Percentiles rank a stretch among this genome's conserved stretches.
These are phyloP conservation scores for Scylla paramamosain DNA, from an alignment of 1,140 invertebrate species.

Conservation along the genomic window DNA sequence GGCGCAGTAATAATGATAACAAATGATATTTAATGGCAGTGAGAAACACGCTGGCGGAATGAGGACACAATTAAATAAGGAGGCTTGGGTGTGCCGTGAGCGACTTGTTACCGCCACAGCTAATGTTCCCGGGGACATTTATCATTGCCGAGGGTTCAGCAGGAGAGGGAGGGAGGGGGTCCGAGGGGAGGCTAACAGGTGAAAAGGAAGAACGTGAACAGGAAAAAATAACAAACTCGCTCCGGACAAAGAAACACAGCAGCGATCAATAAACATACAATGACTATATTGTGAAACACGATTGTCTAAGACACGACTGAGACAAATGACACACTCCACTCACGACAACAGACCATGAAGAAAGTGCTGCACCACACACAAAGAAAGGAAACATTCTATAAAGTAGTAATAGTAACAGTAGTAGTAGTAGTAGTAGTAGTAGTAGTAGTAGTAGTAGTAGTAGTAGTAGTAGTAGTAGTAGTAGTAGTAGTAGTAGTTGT, in stretches of 20 bases:
- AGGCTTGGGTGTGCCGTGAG: neutral
- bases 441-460: no score
- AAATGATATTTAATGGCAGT: constrained; percentile 64
- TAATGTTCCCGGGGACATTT: neutral
- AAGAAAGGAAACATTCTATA: neutral
- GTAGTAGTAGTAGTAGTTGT: no score
- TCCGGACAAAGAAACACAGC: neutral
- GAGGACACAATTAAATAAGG: constrained; percentile 64
- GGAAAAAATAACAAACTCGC: neutral
- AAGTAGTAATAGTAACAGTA: no score
- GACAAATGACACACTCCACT: neutral
- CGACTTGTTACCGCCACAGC: neutral
- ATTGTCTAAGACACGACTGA: neutral
- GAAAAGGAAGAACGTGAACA: neutral
- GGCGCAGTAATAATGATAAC: constrained; percentile 67
- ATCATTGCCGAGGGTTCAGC: neutral
- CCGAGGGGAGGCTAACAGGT: neutral
- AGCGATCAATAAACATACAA: constrained; percentile 23
- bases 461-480: no score
- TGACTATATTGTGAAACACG: constrained; percentile 14
- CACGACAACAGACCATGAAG: neutral
- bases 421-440: no score
- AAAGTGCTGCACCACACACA: neutral
- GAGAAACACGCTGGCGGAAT: constrained; percentile 43
- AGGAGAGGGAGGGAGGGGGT: constrained; percentile 1